Evolutionary conservation across 1,140 invertebrate genomes (phyloP), one percentile per base, ranked within the genome.

Genomic region (Vanessa atalanta): DNA sequence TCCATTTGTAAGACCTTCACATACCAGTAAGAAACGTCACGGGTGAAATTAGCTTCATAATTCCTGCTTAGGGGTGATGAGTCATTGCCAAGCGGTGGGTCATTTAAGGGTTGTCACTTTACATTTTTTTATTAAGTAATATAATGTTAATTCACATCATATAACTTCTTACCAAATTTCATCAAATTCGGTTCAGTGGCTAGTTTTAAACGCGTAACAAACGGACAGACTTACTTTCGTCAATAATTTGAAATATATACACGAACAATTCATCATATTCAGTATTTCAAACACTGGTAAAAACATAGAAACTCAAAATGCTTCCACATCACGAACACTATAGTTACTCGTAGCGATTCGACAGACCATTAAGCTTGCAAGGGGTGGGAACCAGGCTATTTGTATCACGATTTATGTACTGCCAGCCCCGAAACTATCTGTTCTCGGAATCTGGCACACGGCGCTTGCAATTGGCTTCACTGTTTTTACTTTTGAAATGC

Each of bases 401-500:
- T 72, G 71, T 72, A 66, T 50, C 64, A 66, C 64, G 64, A 72
- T 72, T 72, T 72, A 72, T 72, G 71, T 60, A 61, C 47, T 50
- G 68, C 57, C 57, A 61, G 57, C 55, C 55, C 68, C 47, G 47
- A 70, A 66, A 66, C 70, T 51, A 72, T 72, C 71, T 66, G 71
- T 66, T 66, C 71, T 72, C 51, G 23, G 64, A 72, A 66, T 57
- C 63, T 72, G 71, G 37, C 51, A 16, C 43, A 61, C 55, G 60
- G 11, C 23, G 55, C n/a, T 72, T 55, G n/a, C 71, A 13, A 61
- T 72, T 65, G 61, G 43, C 13, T n/a, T 15, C 12, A 60, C 70
- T 65, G 20, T 72, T 55, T 72, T 66, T 43, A 47, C 16, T 48
- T 43, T 43, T 15, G 20, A 14, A 61, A 31, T 61, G 15, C 23